Conservation (phyloP, 2,888 invertebrate genomes). For the Cantharis flavilabris region DNA sequence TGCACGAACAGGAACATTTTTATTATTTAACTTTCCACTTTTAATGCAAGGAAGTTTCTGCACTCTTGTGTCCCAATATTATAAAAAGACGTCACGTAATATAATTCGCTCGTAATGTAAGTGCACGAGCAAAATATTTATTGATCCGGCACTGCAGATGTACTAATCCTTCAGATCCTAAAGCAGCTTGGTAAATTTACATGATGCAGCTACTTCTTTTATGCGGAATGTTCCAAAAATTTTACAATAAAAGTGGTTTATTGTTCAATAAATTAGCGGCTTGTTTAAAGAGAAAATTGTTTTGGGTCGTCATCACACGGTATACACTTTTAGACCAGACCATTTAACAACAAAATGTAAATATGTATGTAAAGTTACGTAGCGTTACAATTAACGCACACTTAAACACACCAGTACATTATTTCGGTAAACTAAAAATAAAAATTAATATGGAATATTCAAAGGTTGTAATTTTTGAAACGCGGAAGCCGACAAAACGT, state of each 20-base stretch:
- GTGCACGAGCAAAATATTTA: not conserved
- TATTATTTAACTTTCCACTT: not conserved
- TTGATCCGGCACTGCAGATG: not conserved
- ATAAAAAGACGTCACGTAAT: not conserved
- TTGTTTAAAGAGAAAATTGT: not conserved
- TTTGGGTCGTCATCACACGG: not conserved
- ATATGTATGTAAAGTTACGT: not conserved
- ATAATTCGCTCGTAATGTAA: not conserved
- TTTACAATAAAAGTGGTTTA: not conserved
- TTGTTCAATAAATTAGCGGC: not conserved
- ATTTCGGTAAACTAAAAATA: not conserved
- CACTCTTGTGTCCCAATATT: not conserved
- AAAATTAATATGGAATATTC: not conserved
- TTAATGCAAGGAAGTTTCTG: not conserved
- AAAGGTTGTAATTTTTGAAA: not conserved
- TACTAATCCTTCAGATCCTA: not conserved
- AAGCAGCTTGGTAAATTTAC: not conserved
- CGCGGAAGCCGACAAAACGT: not conserved
- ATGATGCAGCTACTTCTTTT: not conserved
- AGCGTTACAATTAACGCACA: not conserved
- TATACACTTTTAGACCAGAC: not conserved
- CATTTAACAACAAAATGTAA: not conserved
- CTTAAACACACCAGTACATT: not conserved
- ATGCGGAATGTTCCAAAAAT: not conserved
- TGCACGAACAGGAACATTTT: not conserved